These are phyloP conservation scores for Sardinella longiceps DNA, from an alignment of 2,797 vertebrate genomes.

Conservation along the genomic window DNA sequence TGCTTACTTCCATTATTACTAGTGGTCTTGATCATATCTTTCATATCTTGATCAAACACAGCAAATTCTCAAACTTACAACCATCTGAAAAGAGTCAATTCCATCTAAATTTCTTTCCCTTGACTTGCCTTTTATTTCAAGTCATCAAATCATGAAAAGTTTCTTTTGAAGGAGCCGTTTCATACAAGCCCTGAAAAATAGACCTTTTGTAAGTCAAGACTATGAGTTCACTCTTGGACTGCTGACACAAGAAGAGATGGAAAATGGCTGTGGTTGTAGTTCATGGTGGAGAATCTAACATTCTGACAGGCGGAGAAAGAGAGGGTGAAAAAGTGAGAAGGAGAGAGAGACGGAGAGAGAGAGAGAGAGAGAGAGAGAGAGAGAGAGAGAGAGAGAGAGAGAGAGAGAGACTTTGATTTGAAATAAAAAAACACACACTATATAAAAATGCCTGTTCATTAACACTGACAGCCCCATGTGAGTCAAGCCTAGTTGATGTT, in stretches of 20 bases:
- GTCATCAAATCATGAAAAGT: background rate
- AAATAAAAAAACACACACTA: slow-evolving; percentile 33
- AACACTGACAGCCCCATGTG: slow-evolving; percentile 61
- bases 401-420: slow-evolving; percentile 49
- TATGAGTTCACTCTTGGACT: background rate
- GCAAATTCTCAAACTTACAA: background rate
- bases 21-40: background rate
- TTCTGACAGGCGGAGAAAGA: slow-evolving; percentile 6
- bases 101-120: background rate
- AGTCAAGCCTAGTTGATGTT: slow-evolving; percentile 47
- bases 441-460: slow-evolving; percentile 64
- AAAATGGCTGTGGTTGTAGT: slow-evolving; percentile 25
- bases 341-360: background rate
- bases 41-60: background rate
- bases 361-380: background rate
- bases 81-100: background rate
- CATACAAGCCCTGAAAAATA: slow-evolving; percentile 32
- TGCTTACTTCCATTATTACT: background rate
- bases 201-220: slow-evolving; percentile 1
- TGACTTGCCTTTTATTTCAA: background rate
- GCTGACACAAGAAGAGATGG: background rate
- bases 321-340: background rate
- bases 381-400: slow-evolving; percentile 24
- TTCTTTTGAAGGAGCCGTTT: slow-evolving; percentile 33
- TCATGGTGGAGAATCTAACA: slow-evolving; percentile 6